These are phyloP conservation scores for Helicorthomorpha holstii DNA, from an alignment of 1,140 invertebrate species.

Conservation along the genomic window DNA sequence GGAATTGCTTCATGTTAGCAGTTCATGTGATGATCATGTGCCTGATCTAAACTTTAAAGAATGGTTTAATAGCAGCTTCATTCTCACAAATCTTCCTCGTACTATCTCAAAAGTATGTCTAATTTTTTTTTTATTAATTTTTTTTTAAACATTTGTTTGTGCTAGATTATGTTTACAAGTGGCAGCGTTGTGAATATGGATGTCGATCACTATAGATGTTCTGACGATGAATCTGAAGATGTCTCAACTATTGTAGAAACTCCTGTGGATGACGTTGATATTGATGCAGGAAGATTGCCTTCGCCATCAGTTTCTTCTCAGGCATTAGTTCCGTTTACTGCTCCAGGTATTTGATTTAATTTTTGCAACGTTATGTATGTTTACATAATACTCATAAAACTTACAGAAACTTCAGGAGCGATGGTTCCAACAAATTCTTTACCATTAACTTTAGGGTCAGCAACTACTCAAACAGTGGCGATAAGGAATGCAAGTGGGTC, in stretches of 20 bases:
- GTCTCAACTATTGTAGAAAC: not conserved
- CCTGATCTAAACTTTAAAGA: constrained; percentile 44
- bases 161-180: not conserved
- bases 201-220: constrained; percentile 1
- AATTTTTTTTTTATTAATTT: not conserved
- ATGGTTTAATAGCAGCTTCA: constrained; percentile 57
- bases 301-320: constrained; percentile 1
- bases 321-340: constrained; percentile 4
- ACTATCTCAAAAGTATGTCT: constrained; percentile 5
- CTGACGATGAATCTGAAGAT: not conserved
- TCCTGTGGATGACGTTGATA: not conserved
- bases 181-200: not conserved
- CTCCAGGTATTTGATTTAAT: not conserved
- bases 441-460: too few species aligned
- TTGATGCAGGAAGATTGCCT: not conserved
- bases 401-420: too few species aligned
- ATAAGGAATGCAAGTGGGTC: too few species aligned
- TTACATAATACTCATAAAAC: too few species aligned
- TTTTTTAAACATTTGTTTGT: not conserved
- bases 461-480: too few species aligned
- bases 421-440: too few species aligned
- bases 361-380: too few species aligned
- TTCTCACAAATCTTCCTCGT: constrained; percentile 54
- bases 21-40: constrained; percentile 11
- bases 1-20: not conserved